Conservation (phyloP, 2,113 vertebrate species). For the Pseudolaguvia tuberculata region DNA sequence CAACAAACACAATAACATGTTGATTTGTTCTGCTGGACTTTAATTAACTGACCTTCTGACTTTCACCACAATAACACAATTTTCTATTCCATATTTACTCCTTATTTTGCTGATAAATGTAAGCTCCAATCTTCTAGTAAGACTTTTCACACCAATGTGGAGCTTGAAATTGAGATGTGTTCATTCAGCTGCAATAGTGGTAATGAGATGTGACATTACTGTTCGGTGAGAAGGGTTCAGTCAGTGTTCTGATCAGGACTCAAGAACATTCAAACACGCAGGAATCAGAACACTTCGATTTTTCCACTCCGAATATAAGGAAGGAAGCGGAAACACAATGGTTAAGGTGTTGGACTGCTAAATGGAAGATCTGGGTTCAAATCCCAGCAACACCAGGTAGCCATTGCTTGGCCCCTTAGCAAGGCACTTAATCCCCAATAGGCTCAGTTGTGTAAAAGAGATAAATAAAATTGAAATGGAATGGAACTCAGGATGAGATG, state of each 20-base stretch:
- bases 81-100: too few species aligned
- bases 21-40: conserved; percentile 5
- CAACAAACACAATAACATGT: neutral
- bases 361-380: too few species aligned
- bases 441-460: too few species aligned
- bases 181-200: neutral
- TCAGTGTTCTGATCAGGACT: neutral
- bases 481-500: too few species aligned
- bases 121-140: neutral
- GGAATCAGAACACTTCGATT: neutral
- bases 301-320: neutral
- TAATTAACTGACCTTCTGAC: neutral
- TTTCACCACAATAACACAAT: neutral
- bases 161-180: neutral
- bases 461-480: too few species aligned
- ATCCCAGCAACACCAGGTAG: too few species aligned
- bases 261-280: neutral
- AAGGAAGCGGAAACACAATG: too few species aligned
- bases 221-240: neutral
- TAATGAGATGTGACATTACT: neutral
- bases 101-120: neutral
- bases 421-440: too few species aligned
- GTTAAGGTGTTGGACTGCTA: too few species aligned
- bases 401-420: too few species aligned
- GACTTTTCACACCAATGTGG: neutral